Base-by-base conservation (phyloP, 2,888 invertebrate species). In the Prosopocoilus inquinatus region DNA sequence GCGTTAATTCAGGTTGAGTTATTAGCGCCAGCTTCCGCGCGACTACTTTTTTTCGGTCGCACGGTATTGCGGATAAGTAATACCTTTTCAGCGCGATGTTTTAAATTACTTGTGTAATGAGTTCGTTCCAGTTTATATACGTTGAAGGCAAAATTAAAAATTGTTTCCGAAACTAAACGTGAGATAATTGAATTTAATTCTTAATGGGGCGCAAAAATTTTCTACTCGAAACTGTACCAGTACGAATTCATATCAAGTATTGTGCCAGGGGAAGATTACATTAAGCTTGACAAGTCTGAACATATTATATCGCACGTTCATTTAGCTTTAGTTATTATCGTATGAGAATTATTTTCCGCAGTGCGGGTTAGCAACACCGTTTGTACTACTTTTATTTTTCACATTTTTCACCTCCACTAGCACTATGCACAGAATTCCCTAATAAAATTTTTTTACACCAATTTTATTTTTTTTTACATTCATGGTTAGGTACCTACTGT, bases 261-360 rank as follows among this genome's bases (percentile, higher is more conserved):
- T n/a, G 12, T 41, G 12, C 41, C 16, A 15, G 41, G 41, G 12
- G 38, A 11, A 38, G 38, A 41, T 41, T 41, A 41, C 41, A 41
- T 41, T 41, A 41, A 41, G 12, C 41, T 16, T 41, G 41, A 41
- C 41, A 53, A 53, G 52, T 53, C 47, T 47, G 39, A 53, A 53
- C 52, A 43, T 56, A 56, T 54, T 51, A 54, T 44, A 34, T 52
- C 55, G 44, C 20, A 33, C 52, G 52, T 52, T 56, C 55, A 51
- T 55, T 51, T 51, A 16, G 51, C 20, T 51, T 51, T 51, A 51
- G 52, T 52, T 56, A 56, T 56, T 56, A 56, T 56, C 44, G 56
- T 53, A 48, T 48, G 33, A 44, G 56, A 52, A 56, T 56, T 56
- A 53, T 56, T 56, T 52, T 56, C 56, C 52, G 56, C 56, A 56